phyloP scores from a whole-genome alignment of 2,113 vertebrate species.

The Nyctereutes procyonoides region DNA sequence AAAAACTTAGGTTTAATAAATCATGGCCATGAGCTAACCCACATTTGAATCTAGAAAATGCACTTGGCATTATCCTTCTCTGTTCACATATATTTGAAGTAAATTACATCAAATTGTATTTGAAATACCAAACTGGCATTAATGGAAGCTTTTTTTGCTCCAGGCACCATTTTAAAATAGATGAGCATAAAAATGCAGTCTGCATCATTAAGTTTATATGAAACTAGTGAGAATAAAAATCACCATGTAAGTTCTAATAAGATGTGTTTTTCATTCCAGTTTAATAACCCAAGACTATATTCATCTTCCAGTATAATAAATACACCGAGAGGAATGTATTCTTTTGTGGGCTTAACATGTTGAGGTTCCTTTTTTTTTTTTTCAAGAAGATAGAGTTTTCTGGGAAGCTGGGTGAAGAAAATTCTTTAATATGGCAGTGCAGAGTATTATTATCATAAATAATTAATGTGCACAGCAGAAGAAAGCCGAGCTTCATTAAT shows the following conservation, averaged over 20 bases:
- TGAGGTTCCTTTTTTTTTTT: slow-evolving; percentile 80
- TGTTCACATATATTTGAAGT: slow-evolving; percentile 92
- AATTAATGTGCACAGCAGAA: slow-evolving; percentile 92
- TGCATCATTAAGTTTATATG: slow-evolving; percentile 94
- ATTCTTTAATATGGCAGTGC: slow-evolving; percentile 91
- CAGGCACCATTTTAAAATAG: slow-evolving; percentile 93
- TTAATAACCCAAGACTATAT: slow-evolving; percentile 94
- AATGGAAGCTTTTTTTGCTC: slow-evolving; percentile 91
- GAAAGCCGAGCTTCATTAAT: slow-evolving; percentile 92
- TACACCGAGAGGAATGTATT: slow-evolving; percentile 88
- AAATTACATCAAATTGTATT: slow-evolving; percentile 94
- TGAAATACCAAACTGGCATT: slow-evolving; percentile 94
- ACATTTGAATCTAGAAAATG: slow-evolving; percentile 87
- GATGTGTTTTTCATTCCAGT: slow-evolving; percentile 94
- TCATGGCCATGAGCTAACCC: slow-evolving; percentile 85
- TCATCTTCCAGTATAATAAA: slow-evolving; percentile 92
- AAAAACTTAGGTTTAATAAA: slow-evolving; percentile 85
- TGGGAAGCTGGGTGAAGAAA: slow-evolving; percentile 89
- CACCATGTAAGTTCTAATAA: slow-evolving; percentile 93
- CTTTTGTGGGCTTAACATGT: slow-evolving; percentile 89
- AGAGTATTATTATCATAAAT: slow-evolving; percentile 93
- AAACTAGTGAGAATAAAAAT: slow-evolving; percentile 94
- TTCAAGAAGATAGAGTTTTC: slow-evolving; percentile 89
- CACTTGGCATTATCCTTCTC: slow-evolving; percentile 88
- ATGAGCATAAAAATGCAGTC: slow-evolving; percentile 92